phyloP scores from a whole-genome alignment of 1,140 invertebrate species.

The Euglossa dilemma region DNA sequence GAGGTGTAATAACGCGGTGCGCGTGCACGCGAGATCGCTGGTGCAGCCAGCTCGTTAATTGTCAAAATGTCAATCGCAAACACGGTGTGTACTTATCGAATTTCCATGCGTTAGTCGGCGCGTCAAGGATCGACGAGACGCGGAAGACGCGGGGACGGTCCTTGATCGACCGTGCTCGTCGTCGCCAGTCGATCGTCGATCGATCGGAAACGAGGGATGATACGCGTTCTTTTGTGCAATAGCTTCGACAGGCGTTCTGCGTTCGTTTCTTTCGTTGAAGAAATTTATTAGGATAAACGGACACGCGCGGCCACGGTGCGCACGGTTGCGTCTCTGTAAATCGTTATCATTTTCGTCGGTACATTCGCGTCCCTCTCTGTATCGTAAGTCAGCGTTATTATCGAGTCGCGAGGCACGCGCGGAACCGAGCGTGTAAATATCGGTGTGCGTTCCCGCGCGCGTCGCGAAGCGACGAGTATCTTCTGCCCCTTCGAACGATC shows the following conservation, averaged over 20 bases:
- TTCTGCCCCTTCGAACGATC: slow-evolving; percentile 2
- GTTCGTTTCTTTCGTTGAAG: slow-evolving; percentile 47
- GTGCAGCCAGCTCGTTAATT: not conserved
- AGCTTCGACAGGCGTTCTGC: slow-evolving; percentile 45
- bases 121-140: slow-evolving; percentile 32
- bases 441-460: not conserved
- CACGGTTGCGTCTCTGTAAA: slow-evolving; percentile 8
- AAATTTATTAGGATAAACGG: slow-evolving; percentile 12
- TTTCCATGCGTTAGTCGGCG: slow-evolving; percentile 27
- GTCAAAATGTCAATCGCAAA: slow-evolving; percentile 51
- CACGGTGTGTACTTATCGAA: slow-evolving; percentile 53
- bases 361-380: slow-evolving; percentile 13
- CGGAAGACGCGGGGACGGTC: not conserved
- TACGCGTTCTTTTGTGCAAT: slow-evolving; percentile 63
- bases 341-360: slow-evolving; percentile 55
- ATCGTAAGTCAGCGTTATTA: slow-evolving; percentile 38
- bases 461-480: slow-evolving; percentile 27
- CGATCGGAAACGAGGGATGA: slow-evolving; percentile 17
- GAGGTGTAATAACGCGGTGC: not conserved
- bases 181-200: slow-evolving; percentile 19
- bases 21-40: slow-evolving; percentile 3
- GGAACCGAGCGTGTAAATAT: slow-evolving; percentile 55
- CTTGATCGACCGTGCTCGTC: slow-evolving; percentile 11
- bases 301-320: slow-evolving; percentile 26
- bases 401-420: slow-evolving; percentile 16